These are phyloP conservation scores for Botrylloides violaceus DNA, from an alignment of 23 tunicate species.

Conservation along the genomic window DNA sequence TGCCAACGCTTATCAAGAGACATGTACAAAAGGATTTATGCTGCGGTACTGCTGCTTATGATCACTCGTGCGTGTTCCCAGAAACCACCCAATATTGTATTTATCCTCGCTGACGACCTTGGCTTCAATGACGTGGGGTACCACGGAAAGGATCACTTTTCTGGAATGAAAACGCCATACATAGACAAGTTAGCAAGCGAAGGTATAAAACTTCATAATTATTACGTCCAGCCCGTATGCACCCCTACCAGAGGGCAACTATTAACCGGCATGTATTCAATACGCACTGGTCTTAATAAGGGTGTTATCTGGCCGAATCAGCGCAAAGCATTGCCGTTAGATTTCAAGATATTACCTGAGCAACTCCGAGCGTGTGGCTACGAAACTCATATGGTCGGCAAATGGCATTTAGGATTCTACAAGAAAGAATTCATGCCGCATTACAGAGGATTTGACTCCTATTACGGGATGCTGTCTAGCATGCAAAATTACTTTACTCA, in stretches of 20 bases:
- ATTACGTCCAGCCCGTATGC: conserved; percentile 82
- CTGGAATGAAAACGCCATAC: conserved; percentile 52
- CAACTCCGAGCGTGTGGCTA: conserved; percentile 70
- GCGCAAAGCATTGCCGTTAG: conserved; percentile 42
- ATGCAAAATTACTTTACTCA: conserved; percentile 41
- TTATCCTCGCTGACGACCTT: conserved; percentile 32
- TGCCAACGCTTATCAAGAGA: too few relatives aligned
- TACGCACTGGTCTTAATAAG: conserved; percentile 62
- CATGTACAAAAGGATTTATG: too few relatives aligned
- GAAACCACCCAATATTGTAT: background rate
- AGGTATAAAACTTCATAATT: conserved; percentile 57
- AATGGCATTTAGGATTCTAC: conserved; percentile 84
- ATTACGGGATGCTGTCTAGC: conserved; percentile 44
- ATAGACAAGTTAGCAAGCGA: conserved; percentile 42
- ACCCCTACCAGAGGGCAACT: conserved; percentile 62
- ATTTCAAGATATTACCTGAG: conserved; percentile 43
- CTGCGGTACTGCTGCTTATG: background rate
- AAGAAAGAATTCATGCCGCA: conserved; percentile 60
- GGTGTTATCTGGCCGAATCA: conserved; percentile 40
- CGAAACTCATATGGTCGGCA: conserved; percentile 77
- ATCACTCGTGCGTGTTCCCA: background rate
- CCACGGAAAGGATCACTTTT: conserved; percentile 23
- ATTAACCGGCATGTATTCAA: conserved; percentile 61
- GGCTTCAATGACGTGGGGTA: conserved; percentile 84
- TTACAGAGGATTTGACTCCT: conserved; percentile 73